A percentile compares a stretch with the other conserved stretches of the same genome.
phyloP scores from a whole-genome alignment of 2,888 invertebrate genomes.

The Elmis aenea region DNA sequence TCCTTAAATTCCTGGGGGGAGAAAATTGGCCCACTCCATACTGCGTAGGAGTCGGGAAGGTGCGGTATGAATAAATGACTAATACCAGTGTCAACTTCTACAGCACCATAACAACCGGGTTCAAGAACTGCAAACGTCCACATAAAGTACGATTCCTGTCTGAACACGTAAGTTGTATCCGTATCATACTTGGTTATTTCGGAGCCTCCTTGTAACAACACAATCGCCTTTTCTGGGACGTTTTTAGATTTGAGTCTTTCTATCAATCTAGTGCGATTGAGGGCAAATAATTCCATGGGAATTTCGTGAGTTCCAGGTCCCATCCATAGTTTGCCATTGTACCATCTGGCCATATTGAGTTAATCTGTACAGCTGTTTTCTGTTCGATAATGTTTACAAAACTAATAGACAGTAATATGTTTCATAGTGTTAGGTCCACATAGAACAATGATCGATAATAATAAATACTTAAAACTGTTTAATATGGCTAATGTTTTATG shows the following conservation, averaged over 20 bases:
- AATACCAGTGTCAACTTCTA: constrained; percentile 67
- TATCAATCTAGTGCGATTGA: constrained; percentile 70
- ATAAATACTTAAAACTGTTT: too few relatives aligned
- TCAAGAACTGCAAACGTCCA: constrained; percentile 94
- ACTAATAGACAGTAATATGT: too few relatives aligned
- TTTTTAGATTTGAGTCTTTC: constrained; percentile 49
- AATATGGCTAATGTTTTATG: too few relatives aligned
- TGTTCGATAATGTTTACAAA: too few relatives aligned
- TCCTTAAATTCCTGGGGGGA: constrained; percentile 66
- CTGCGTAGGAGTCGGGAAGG: constrained; percentile 78
- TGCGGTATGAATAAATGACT: constrained; percentile 81
- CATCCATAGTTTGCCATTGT: constrained; percentile 50
- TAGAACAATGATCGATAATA: too few relatives aligned
- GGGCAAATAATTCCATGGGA: constrained; percentile 70
- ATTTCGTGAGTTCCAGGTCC: constrained; percentile 70
- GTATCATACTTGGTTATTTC: constrained; percentile 78
- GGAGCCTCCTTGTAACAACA: constrained; percentile 84
- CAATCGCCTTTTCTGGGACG: constrained; percentile 53
- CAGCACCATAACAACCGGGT: constrained; percentile 82
- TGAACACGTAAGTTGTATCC: constrained; percentile 77
- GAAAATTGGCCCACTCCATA: constrained; percentile 89
- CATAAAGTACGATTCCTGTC: constrained; percentile 97
- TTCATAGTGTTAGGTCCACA: too few relatives aligned
- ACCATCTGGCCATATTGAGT: too few relatives aligned
- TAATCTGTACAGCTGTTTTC: too few relatives aligned